These are phyloP conservation scores for Abrostola tripartita DNA, from an alignment of 2,888 invertebrate genomes.

Conservation along the genomic window DNA sequence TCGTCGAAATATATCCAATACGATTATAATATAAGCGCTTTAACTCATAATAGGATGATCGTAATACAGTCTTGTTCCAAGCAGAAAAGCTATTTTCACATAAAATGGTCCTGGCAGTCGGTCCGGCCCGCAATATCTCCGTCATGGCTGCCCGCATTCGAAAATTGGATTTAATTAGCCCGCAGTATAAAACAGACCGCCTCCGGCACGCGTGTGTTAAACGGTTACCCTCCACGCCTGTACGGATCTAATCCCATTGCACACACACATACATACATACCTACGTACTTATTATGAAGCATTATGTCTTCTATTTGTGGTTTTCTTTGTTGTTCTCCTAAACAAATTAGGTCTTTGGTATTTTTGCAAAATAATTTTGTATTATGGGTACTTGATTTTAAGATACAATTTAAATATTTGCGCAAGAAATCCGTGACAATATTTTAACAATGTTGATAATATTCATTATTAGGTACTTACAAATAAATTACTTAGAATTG, in stretches of 20 bases:
- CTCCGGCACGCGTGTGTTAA: constrained; percentile 56
- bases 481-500: no score
- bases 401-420: no score
- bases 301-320: constrained; percentile 33
- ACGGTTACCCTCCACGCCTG: constrained; percentile 55
- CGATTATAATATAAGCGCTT: constrained; percentile 30
- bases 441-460: no score
- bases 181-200: constrained; percentile 64
- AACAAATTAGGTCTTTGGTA: constrained; percentile 9
- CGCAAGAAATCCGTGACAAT: no score
- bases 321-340: constrained; percentile 28
- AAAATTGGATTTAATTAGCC: constrained; percentile 81
- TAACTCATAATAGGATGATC: constrained; percentile 38
- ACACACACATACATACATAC: constrained; percentile 17
- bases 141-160: constrained; percentile 74
- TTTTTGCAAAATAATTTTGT: neutral
- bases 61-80: constrained; percentile 36
- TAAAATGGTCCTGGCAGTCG: constrained; percentile 46
- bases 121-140: constrained; percentile 66
- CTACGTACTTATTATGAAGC: constrained; percentile 33
- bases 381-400: no score
- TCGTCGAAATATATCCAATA: constrained; percentile 22
- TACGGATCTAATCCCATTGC: constrained; percentile 45
- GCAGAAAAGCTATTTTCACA: constrained; percentile 42
- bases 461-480: no score